Base-by-base conservation (phyloP, 92 coral and sea anemone species). In the Isaurus tuberculatus region DNA sequence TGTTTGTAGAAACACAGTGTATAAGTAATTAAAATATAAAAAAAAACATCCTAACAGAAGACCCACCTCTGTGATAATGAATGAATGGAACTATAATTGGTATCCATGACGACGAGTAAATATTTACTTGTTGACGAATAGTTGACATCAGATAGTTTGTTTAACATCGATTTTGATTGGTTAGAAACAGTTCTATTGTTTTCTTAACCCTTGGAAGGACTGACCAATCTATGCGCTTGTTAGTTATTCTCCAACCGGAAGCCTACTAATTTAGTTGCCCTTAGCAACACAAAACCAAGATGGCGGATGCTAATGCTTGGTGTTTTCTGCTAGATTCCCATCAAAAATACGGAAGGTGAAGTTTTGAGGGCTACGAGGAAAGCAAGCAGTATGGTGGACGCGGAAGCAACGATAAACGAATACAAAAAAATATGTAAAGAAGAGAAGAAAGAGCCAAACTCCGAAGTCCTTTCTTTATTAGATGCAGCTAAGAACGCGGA, bases 401-500 rank as follows among this genome's bases (percentile, higher is more conserved):
- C 98, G 17, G 67, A 85, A 57, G 61, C 97, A 22, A 97, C 99
- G 23, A 97, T 90, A 85, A 97, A 89, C 63, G 89, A 87, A 37
- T 97, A 92, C 86, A 79, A 94, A 14, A 81, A 87, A 71, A 92
- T 85, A 36, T 97, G 99, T 81, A 90, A 71, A 30, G 98, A 94
- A 33, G 68, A 87, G 80, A 65, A 82, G 26, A 90, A 87, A 65
- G 89, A 89, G 37, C 94, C 98, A 30, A 91, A 92, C 65, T 26
- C 81, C 1, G 98, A 94, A 80, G 89, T 97, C 73, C 72, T 97
- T 44, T 95, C 98, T 1, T 87, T 97, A 42, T 69, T 97, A 11
- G 89, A 97, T 83, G 74, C 88, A 19, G 98, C 95, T 22, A 88
- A 92, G 15, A 97, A 92, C 70, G n/a, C n/a, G n/a, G 93, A 94